A percentile compares a stretch with the other conserved stretches of the same genome.
Conservation (phyloP, 2,888 invertebrate genomes). For the Halictus quadricinctus region DNA sequence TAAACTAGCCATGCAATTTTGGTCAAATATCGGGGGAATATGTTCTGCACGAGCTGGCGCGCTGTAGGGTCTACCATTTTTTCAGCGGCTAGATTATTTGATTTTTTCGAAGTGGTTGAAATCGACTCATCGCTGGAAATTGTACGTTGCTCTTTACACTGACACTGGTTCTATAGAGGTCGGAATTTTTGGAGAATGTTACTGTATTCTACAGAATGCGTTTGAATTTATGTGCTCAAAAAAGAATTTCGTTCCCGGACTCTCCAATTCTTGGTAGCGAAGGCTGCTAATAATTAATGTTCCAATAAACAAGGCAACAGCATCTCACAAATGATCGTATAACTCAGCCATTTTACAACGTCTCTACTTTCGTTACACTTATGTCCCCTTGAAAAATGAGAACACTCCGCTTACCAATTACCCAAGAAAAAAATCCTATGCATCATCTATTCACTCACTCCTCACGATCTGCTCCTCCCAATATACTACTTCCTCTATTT, state of each 20-base stretch:
- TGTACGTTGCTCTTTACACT: neutral
- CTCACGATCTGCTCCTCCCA: too few species aligned
- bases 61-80: neutral
- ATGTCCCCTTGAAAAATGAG: too few species aligned
- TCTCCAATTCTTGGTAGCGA: too few species aligned
- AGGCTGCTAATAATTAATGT: too few species aligned
- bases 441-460: neutral
- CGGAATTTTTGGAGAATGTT: neutral
- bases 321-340: too few species aligned
- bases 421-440: neutral
- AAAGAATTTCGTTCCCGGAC: neutral
- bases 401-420: too few species aligned
- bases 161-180: neutral
- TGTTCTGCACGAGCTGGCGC: neutral
- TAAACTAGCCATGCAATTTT: neutral
- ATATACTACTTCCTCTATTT: too few species aligned
- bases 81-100: neutral
- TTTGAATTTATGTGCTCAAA: neutral
- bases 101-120: neutral
- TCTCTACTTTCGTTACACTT: too few species aligned
- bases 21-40: neutral
- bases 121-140: neutral
- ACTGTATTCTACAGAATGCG: neutral
- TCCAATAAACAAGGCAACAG: too few species aligned
- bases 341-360: too few species aligned